phyloP scores from a whole-genome alignment of 2,113 vertebrate genomes.

The Myrmophylax atrothorax region DNA sequence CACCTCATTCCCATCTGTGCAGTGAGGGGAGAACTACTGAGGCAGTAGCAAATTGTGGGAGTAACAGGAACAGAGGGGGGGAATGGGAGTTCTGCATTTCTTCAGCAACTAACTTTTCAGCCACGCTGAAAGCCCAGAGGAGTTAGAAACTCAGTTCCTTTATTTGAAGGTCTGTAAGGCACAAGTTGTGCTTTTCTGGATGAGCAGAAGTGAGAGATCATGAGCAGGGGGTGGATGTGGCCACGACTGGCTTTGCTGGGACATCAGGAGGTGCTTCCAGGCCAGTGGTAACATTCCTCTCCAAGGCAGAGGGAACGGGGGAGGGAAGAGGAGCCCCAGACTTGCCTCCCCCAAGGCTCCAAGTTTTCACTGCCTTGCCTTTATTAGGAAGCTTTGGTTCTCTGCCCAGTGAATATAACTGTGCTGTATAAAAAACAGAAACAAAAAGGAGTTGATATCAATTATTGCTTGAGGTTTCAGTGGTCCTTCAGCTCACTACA shows the following conservation, averaged over 20 bases:
- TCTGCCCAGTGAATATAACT: neutral
- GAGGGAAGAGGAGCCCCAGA: neutral
- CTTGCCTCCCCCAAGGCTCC: neutral
- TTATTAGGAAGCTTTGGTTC: neutral
- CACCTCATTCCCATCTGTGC: neutral
- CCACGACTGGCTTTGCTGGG: neutral
- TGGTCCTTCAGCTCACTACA: neutral
- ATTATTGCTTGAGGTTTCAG: neutral
- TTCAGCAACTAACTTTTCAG: neutral
- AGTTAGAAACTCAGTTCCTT: neutral
- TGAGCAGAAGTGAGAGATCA: neutral
- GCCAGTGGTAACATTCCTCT: accelerated
- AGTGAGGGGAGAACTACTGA: neutral
- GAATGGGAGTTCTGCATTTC: neutral
- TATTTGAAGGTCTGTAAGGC: neutral
- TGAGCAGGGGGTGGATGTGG: neutral
- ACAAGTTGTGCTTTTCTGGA: neutral
- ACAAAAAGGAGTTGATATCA: neutral
- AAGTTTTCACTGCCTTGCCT: neutral
- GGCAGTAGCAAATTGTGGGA: neutral
- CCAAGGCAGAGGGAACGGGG: neutral
- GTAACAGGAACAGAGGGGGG: neutral
- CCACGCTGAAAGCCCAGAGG: neutral
- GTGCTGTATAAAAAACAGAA: neutral
- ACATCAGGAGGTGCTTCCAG: neutral